Percentiles rank a stretch among this genome's conserved stretches.
Evolutionary conservation across 2,797 vertebrate species (phyloP).

Genomic region (Hypotaenidia okinawae): DNA sequence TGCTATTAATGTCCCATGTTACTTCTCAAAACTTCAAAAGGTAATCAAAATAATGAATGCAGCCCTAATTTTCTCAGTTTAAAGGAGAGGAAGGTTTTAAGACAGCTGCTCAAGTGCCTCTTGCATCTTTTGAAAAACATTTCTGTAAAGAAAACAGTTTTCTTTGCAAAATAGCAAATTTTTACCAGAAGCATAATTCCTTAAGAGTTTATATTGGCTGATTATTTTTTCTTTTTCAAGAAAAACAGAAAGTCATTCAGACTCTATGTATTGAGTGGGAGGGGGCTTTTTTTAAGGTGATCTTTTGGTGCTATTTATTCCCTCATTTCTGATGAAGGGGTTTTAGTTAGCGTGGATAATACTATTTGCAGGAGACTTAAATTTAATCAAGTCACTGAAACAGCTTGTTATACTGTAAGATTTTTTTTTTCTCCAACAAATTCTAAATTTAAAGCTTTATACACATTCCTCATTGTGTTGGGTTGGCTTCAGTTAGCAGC

Average conservation of each 20-base stretch:
- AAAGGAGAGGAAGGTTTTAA: background rate
- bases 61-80: background rate
- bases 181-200: background rate
- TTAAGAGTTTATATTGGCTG: background rate
- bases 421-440: background rate
- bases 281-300: background rate
- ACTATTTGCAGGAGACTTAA: background rate
- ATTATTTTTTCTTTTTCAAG: background rate
- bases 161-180: background rate
- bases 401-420: background rate
- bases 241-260: background rate
- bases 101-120: background rate
- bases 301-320: background rate
- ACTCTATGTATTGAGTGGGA: background rate
- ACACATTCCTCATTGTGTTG: background rate
- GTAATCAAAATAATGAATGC: background rate
- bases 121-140: background rate
- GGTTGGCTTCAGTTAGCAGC: background rate
- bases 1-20: background rate
- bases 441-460: background rate
- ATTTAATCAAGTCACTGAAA: background rate
- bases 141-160: background rate
- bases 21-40: background rate
- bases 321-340: background rate
- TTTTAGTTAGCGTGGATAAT: conserved; percentile 11